Evolutionary conservation across 2,888 invertebrate genomes (phyloP).

Genomic region (Drosophila meridionalis): DNA sequence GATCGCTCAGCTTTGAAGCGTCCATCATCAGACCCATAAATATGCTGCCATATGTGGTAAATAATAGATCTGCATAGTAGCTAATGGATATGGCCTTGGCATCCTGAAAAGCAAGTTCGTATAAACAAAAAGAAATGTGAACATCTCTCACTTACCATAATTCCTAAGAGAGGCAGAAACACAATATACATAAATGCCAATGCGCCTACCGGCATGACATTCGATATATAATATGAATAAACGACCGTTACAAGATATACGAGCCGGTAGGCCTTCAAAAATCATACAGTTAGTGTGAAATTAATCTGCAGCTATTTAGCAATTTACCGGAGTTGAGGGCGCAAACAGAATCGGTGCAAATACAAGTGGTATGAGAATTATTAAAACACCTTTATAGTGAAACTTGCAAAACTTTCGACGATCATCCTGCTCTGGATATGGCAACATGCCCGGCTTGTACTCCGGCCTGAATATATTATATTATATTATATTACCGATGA

Average conservation of each 20-base stretch:
- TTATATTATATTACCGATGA: background rate
- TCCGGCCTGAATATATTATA: conserved; percentile 19
- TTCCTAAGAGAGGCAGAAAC: conserved; percentile 47
- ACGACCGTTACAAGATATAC: conserved; percentile 33
- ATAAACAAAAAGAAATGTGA: background rate
- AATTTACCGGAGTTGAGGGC: conserved; percentile 31
- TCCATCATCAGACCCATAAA: conserved; percentile 62
- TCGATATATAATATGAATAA: conserved; percentile 54
- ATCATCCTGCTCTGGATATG: conserved; percentile 47
- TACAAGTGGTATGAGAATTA: conserved; percentile 48
- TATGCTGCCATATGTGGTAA: conserved; percentile 21
- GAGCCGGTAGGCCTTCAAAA: conserved; percentile 48
- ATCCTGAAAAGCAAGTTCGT: conserved; percentile 3
- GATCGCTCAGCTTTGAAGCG: conserved; percentile 46
- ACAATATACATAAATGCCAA: conserved; percentile 57
- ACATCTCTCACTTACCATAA: conserved; percentile 29
- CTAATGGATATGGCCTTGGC: conserved; percentile 24
- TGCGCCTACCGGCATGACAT: conserved; percentile 53
- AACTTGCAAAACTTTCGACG: conserved; percentile 55
- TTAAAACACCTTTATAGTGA: conserved; percentile 62
- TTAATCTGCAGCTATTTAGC: background rate
- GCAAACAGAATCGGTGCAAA: conserved; percentile 43
- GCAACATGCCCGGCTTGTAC: conserved; percentile 58
- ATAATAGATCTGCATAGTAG: conserved; percentile 55
- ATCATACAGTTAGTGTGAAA: background rate